phyloP scores from a whole-genome alignment of 2,113 vertebrate species.

The Pseudopipra pipra region DNA sequence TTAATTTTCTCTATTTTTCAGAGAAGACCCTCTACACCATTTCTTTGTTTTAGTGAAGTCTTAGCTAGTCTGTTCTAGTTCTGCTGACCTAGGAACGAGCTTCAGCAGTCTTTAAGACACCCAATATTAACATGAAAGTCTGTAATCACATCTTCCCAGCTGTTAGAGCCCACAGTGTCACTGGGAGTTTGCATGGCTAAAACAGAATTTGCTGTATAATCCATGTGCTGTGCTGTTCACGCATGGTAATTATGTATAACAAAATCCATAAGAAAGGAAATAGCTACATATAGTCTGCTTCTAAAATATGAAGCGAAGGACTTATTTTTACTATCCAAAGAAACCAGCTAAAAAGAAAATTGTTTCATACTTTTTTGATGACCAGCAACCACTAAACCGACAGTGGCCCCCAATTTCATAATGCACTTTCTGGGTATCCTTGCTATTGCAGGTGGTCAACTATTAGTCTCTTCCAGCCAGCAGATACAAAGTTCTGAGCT shows the following conservation, averaged over 20 bases:
- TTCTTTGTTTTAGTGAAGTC: not conserved
- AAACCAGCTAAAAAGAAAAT: not conserved
- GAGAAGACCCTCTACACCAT: not conserved
- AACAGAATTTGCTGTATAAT: constrained; percentile 53
- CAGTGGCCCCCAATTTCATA: not conserved
- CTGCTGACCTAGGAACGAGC: constrained; percentile 13
- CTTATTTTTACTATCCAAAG: not conserved
- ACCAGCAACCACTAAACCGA: not conserved
- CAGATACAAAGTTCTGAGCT: not conserved
- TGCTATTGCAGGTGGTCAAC: not conserved
- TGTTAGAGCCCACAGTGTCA: constrained; percentile 38
- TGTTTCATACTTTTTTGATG: not conserved
- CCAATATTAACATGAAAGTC: constrained; percentile 44
- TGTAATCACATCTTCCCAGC: constrained; percentile 57
- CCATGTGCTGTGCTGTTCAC: constrained; percentile 3
- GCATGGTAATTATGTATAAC: constrained; percentile 52
- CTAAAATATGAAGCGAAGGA: not conserved
- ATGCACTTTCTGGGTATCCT: not conserved
- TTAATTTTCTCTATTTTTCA: not conserved
- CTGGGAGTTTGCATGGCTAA: constrained; percentile 52
- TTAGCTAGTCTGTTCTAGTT: not conserved
- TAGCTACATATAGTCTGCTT: not conserved
- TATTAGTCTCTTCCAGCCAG: not conserved
- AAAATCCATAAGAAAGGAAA: constrained; percentile 36
- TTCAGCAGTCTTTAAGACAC: constrained; percentile 3